Base-by-base conservation (phyloP, 2,797 vertebrate species). In the Acridotheres tristis region DNA sequence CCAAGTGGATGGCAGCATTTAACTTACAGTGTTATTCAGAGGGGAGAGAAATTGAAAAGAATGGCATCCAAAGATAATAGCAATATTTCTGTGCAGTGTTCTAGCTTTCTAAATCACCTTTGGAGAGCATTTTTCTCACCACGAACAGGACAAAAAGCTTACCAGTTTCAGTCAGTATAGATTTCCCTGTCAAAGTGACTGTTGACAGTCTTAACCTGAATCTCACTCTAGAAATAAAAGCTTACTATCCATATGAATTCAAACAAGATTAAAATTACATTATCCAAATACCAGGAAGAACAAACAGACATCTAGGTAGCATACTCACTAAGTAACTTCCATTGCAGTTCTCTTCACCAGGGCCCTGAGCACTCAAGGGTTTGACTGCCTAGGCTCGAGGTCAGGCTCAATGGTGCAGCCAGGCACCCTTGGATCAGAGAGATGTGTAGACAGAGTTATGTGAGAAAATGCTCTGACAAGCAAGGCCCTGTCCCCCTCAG, bases 81-180 rank as follows among this genome's bases (percentile, higher is more conserved):
- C 26, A 88, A 53, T 72, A 74, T 61, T 85, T 89, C 53, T 67
- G 18, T 67, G 87, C 7, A 83, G 13, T 3, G 21, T n/a, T 47
- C 21, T 54, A 61, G 17, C 40, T 92, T 89, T 80, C 53, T 66
- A 74, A 87, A 71, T 77, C 38, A 53, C 26, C 61, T 91, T 67
- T 79, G 30, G 40, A 96, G 84, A 78, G 7, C 7, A n/a, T 51
- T 61, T 91, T 73, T 88, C 62, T 85, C 57, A 42, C 21, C 74
- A 30, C 47, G 48, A 76, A 45, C 7, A 58, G 29, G 20, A 72
- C 13, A 87, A 89, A 94, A 83, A 57, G 1, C 16, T 54, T 86
- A 21, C 19, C 32, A 30, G 10, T 73, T 90, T 89, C 36, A 78
- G 25, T 48, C 72, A 8, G 11, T 45, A 85, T 18, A 85, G 48